phyloP scores from a whole-genome alignment of 2,888 invertebrate genomes.

The Synanthedon vespiformis region DNA sequence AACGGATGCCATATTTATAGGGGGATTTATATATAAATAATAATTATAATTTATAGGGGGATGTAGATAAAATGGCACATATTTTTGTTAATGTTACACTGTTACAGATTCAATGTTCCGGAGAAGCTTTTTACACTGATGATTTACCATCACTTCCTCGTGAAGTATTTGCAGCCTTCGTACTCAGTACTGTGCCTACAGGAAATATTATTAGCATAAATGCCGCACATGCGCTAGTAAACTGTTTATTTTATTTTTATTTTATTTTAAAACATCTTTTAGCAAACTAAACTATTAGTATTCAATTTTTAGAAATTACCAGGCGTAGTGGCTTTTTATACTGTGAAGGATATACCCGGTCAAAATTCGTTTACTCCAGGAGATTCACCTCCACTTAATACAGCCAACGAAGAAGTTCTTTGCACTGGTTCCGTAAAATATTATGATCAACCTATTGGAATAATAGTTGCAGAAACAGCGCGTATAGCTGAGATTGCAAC shows the following conservation, averaged over 20 bases:
- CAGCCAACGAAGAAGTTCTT: constrained; percentile 45
- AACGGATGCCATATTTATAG: too few species aligned
- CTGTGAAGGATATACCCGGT: constrained; percentile 76
- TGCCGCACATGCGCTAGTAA: constrained; percentile 71
- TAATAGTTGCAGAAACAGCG: constrained; percentile 71
- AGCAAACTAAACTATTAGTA: too few species aligned
- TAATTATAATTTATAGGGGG: too few species aligned
- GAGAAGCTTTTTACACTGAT: constrained; percentile 75
- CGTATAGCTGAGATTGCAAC: constrained; percentile 61
- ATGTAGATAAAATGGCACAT: too few species aligned
- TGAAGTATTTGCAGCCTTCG: constrained; percentile 76
- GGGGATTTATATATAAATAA: too few species aligned
- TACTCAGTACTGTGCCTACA: constrained; percentile 64
- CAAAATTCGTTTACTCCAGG: constrained; percentile 65
- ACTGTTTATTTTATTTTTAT: background rate
- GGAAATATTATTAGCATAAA: constrained; percentile 72
- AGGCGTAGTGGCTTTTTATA: constrained; percentile 73
- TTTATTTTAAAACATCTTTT: background rate
- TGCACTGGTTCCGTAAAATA: constrained; percentile 65
- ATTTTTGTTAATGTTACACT: background rate
- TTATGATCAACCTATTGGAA: constrained; percentile 75
- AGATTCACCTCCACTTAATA: constrained; percentile 3
- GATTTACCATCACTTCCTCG: constrained; percentile 69
- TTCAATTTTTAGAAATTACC: constrained; percentile 51
- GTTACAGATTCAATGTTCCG: constrained; percentile 67